phyloP scores from a whole-genome alignment of 2,888 invertebrate genomes.

The Thera obeliscata region DNA sequence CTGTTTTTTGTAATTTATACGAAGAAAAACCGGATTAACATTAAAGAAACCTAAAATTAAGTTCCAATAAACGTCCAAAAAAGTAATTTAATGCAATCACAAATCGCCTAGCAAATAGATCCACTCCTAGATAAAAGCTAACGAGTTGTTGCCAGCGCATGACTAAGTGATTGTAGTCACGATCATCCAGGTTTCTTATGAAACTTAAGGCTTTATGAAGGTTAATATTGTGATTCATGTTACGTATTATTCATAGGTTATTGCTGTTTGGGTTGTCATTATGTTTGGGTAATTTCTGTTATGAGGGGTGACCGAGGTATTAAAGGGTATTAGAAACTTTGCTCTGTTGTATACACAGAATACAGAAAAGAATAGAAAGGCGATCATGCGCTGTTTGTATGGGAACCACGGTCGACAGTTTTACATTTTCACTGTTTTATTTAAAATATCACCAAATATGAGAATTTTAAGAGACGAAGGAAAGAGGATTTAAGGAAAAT shows the following conservation, averaged over 20 bases:
- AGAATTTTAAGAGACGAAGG: too few species aligned
- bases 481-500: too few species aligned
- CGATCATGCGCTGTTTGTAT: too few species aligned
- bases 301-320: not conserved
- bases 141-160: constrained; percentile 63
- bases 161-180: constrained; percentile 76
- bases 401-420: too few species aligned
- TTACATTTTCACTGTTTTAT: too few species aligned
- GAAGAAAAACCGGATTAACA: not conserved
- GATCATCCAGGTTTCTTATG: constrained; percentile 46
- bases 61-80: constrained; percentile 32
- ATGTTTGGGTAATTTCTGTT: not conserved
- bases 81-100: constrained; percentile 44
- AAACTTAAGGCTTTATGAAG: constrained; percentile 28
- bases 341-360: not conserved
- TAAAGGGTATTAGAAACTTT: not conserved
- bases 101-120: constrained; percentile 49
- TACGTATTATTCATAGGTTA: constrained; percentile 27
- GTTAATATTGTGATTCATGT: constrained; percentile 43
- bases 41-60: not conserved
- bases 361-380: too few species aligned
- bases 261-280: not conserved
- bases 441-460: too few species aligned
- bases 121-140: constrained; percentile 58
- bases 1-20: too few species aligned